Evolutionary conservation across 2,888 invertebrate genomes (phyloP).

Genomic region (Perdita meconis): DNA sequence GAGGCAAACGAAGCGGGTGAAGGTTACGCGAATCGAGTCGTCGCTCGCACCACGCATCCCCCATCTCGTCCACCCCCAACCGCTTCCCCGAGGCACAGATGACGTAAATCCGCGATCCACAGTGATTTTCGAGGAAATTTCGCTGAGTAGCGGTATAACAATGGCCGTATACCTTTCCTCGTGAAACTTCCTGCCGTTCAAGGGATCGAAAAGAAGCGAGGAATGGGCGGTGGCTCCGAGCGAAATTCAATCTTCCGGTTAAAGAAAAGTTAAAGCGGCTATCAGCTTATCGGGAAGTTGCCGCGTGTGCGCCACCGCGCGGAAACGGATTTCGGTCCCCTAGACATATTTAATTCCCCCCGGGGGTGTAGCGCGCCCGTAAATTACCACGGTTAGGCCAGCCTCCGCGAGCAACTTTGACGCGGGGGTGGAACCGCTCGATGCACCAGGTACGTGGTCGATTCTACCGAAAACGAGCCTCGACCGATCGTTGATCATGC

Average conservation of each 20-base stretch:
- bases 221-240: not conserved
- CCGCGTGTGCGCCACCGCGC: constrained; percentile 47
- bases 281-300: constrained; percentile 72
- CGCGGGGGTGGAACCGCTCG: constrained; percentile 32
- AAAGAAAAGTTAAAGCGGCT: constrained; percentile 71
- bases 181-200: constrained; percentile 49
- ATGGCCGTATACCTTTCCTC: constrained; percentile 57
- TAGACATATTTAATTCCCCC: constrained; percentile 70
- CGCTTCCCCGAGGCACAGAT: constrained; percentile 13
- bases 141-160: constrained; percentile 58
- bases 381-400: constrained; percentile 67
- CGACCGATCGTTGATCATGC: constrained; percentile 56
- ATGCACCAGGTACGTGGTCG: constrained; percentile 42
- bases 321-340: constrained; percentile 65
- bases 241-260: constrained; percentile 70
- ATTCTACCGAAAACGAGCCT: constrained; percentile 41
- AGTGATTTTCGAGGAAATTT: constrained; percentile 67
- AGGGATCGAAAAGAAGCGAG: constrained; percentile 28
- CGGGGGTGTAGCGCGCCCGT: constrained; percentile 52
- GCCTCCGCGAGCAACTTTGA: constrained; percentile 56
- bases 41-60: constrained; percentile 15
- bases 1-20: not conserved
- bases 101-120: constrained; percentile 60
- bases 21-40: constrained; percentile 25
- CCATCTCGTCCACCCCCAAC: not conserved